Evolutionary conservation across 2,888 invertebrate genomes (phyloP).

Genomic region (Cataglyphis livida): DNA sequence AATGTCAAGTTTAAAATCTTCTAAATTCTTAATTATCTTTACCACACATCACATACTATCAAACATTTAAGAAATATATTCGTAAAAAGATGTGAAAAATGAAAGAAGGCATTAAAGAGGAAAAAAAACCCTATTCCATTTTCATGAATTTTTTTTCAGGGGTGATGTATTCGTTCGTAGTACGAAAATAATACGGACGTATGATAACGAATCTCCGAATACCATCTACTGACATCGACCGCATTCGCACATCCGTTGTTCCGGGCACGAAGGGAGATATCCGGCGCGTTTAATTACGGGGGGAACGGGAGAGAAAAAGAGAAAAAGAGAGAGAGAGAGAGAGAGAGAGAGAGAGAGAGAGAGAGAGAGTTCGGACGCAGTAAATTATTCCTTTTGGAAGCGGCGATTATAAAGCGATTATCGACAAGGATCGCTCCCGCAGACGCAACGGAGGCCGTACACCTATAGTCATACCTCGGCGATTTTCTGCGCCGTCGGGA

Average conservation of each 20-base stretch:
- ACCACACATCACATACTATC: not conserved
- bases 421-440: constrained; percentile 73
- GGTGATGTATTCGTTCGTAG: not conserved
- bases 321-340: not conserved
- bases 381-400: constrained; percentile 77
- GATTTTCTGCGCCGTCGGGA: constrained; percentile 23
- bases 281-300: constrained; percentile 70
- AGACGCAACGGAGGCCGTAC: constrained; percentile 12
- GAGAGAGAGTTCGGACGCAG: constrained; percentile 27
- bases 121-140: not conserved
- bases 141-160: not conserved
- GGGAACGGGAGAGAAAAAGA: not conserved
- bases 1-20: constrained; percentile 4
- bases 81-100: not conserved
- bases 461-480: constrained; percentile 4
- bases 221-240: constrained; percentile 10
- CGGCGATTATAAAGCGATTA: constrained; percentile 80
- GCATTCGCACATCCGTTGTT: constrained; percentile 67
- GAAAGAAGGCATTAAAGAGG: too few relatives aligned
- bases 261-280: constrained; percentile 45
- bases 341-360: not conserved
- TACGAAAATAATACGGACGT: constrained; percentile 64
- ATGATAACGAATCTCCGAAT: constrained; percentile 54
- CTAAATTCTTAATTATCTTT: not conserved
- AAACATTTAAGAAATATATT: not conserved